Base-by-base conservation (phyloP, 2,113 vertebrate species). In the Sinocyclocheilus anshuiensis region DNA sequence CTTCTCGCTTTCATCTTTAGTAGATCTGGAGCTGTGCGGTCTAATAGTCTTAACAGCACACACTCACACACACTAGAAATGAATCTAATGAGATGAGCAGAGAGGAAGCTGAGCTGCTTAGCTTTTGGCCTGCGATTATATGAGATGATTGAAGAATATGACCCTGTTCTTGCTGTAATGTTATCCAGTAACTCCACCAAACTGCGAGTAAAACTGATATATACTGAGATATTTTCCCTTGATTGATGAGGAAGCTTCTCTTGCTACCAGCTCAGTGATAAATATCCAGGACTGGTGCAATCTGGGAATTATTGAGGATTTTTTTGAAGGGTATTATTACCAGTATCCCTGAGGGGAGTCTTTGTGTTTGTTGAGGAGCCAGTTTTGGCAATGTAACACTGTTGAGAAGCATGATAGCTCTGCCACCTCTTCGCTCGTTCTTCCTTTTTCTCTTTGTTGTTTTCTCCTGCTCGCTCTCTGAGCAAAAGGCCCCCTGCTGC, bases 1-100 rank as follows among this genome's bases (percentile, higher is more conserved):
- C 88, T 88, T 89, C 55, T 77, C 82, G 83, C 86, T 90, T 92
- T 89, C 83, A 91, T 91, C 90, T 82, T 79, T 86, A 86, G 77
- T 57, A 86, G 85, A 90, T 91, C 89, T 89, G 89, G 83, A 71
- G 84, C 85, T 83, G 10, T 87, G 81, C 15, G 61, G 89, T 86
- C 88, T 85, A 81, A 87, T 91, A 80, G 84, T 86, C 87, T 88
- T 85, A 85, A 75, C 78, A 85, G 85, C 86, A 75, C 87, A 84
- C 84, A 88, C 79, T 86, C 83, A 55, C 53, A 85, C 22, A 55
- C 76, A 61, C 72, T 59, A n/a, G 69, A 89, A 81, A 86, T 67
- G 24, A 84, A 59, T 74, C 83, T 91, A 88, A 90, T 63, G 69
- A 78, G 84, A 71, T 72, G 33, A 88, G 88, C 78, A 80, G 81